These are phyloP conservation scores for Drosophila kuntzei DNA, from an alignment of 2,888 invertebrate species.

Conservation along the genomic window DNA sequence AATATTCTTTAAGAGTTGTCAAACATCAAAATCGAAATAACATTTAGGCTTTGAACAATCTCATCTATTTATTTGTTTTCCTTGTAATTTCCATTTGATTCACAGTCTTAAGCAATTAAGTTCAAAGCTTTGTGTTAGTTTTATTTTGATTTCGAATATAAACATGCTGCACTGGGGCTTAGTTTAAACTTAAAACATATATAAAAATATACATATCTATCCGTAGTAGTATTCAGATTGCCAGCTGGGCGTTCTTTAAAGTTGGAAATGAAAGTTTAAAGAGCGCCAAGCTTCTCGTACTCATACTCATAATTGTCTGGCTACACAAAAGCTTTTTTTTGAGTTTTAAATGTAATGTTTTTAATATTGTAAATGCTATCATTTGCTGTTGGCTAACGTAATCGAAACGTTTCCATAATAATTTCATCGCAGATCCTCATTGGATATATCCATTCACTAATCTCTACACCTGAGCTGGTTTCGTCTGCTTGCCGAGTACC, in stretches of 20 bases:
- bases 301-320: conserved; percentile 31
- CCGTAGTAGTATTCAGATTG: conserved; percentile 36
- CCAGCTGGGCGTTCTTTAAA: conserved; percentile 25
- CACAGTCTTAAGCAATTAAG: conserved; percentile 51
- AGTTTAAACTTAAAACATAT: conserved; percentile 65
- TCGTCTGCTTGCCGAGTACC: conserved; percentile 90
- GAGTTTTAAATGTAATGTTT: conserved; percentile 41
- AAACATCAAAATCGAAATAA: conserved; percentile 14
- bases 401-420: conserved; percentile 26
- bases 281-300: conserved; percentile 28
- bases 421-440: conserved; percentile 22
- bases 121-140: conserved; percentile 45
- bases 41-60: conserved; percentile 40
- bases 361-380: conserved; percentile 63
- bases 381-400: conserved; percentile 63
- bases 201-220: conserved; percentile 59
- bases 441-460: conserved; percentile 33
- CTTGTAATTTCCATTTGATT: conserved; percentile 47
- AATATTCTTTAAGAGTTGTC: neutral
- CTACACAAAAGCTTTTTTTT: conserved; percentile 65
- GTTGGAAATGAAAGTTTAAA: conserved; percentile 14
- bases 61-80: conserved; percentile 15
- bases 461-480: conserved; percentile 89
- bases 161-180: conserved; percentile 41
- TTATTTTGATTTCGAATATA: conserved; percentile 14